These are phyloP conservation scores for Therioaphis trifolii DNA, from an alignment of 2,888 invertebrate genomes.

Conservation along the genomic window DNA sequence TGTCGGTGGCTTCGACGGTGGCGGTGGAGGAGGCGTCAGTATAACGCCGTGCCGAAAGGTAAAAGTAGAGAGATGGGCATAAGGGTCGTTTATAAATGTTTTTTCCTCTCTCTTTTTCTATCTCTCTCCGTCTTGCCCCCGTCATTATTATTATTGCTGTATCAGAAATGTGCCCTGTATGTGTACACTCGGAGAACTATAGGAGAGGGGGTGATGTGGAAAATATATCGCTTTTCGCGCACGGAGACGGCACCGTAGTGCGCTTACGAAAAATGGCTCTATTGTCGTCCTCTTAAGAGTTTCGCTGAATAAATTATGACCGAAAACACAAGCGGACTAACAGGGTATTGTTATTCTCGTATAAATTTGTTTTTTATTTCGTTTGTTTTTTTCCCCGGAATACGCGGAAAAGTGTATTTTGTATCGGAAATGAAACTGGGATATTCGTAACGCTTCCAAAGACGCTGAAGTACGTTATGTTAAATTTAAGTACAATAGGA, in stretches of 20 bases:
- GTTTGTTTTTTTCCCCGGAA: neutral
- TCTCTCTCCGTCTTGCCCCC: slow-evolving; percentile 12
- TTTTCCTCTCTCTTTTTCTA: slow-evolving; percentile 17
- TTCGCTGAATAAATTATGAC: slow-evolving; percentile 61
- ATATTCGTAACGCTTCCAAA: slow-evolving; percentile 32
- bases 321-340: slow-evolving; percentile 54
- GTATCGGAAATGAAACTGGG: slow-evolving; percentile 57
- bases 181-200: neutral
- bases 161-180: slow-evolving; percentile 56
- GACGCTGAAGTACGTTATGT: slow-evolving; percentile 29
- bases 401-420: slow-evolving; percentile 47
- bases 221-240: slow-evolving; percentile 59
- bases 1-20: neutral
- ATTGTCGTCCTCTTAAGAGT: slow-evolving; percentile 62
- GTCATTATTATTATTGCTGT: slow-evolving; percentile 58
- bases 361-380: slow-evolving; percentile 57
- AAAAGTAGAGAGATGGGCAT: slow-evolving; percentile 37
- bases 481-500: slow-evolving; percentile 30
- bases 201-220: neutral
- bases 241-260: slow-evolving; percentile 39
- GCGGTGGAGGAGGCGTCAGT: neutral
- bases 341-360: slow-evolving; percentile 55
- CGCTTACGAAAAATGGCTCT: slow-evolving; percentile 61
- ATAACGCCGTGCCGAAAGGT: slow-evolving; percentile 47
- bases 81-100: slow-evolving; percentile 59